Conservation (phyloP, 2,113 vertebrate genomes). For the Circaetus cinerascens region DNA sequence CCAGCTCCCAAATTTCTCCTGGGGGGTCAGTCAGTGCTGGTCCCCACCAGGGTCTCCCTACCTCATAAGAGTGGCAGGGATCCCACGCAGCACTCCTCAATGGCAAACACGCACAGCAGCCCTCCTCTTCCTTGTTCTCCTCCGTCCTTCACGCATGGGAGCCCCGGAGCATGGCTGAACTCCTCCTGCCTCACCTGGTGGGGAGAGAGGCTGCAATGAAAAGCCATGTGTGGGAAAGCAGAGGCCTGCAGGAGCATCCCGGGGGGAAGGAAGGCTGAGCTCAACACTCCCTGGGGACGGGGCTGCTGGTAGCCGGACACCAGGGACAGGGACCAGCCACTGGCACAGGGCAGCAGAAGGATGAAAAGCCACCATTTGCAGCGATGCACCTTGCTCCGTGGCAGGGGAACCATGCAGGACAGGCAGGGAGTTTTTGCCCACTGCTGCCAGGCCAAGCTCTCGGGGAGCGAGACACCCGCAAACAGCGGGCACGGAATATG, state of each 20-base stretch:
- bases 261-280: not conserved
- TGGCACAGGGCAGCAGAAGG: not conserved
- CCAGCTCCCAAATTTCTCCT: not conserved
- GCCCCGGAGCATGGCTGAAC: rapidly evolving
- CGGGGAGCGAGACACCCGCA: rapidly evolving
- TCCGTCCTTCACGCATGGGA: not conserved
- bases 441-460: not conserved
- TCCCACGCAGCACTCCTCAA: rapidly evolving
- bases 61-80: conserved; percentile 40
- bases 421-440: not conserved
- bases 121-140: not conserved
- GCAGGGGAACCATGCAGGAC: not conserved
- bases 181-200: not conserved
- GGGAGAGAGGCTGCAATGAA: not conserved
- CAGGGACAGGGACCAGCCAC: rapidly evolving
- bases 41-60: not conserved
- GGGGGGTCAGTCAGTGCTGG: not conserved
- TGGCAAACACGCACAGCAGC: rapidly evolving
- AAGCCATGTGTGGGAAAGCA: not conserved
- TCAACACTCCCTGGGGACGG: not conserved
- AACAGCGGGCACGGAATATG: rapidly evolving
- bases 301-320: not conserved
- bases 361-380: not conserved
- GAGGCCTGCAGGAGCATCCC: not conserved
- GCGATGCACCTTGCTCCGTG: not conserved